Base-by-base conservation (phyloP, 64 coral and sea anemone genomes). In the Actinia equina region DNA sequence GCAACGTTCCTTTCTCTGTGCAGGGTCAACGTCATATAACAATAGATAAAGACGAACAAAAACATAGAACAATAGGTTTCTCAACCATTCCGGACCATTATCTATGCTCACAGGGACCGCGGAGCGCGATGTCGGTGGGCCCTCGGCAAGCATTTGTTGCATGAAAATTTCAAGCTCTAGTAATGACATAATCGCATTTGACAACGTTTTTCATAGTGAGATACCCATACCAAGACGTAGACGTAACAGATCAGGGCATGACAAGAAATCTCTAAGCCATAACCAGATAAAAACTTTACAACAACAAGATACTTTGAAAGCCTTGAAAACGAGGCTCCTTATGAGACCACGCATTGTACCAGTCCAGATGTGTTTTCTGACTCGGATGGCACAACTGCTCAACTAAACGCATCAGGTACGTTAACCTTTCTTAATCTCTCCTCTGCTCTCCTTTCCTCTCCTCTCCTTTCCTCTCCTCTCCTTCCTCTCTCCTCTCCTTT, bases 311-410 rank as follows among this genome's bases (percentile, higher is more conserved):
- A 79, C 76, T 41, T 79, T 41, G 11, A 79, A 79, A 79, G 76
- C 18, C 27, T 79, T 7, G 76, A 79, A 79, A 79, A 79, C 44
- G 76, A 46, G 15, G 30, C 27, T 79, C 30, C 30, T 79, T 41
- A 79, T 79, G 44, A 41, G 5, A 30, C 7, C 15, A 79, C 16
- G 77, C 12, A 43, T 79, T 3, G 13, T 37, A 44, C 41, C 11
- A 44, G 43, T 49, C 44, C 78, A 81, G 78, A 81, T 22, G 78
- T 81, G 7, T 81, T 81, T 20, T 81, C 78, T 52, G 78, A 81
- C 17, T 81, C 49, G 17, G 78, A 81, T 81, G 49, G 78, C 2
- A 18, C 12, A 14, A 41, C 69, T 41, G 26, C 27, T 30, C 25
- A 74, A 41, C 2, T 14, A 9, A 74, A 74, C 27, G 41, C 69